A percentile compares a stretch with the other conserved stretches of the same genome.
Evolutionary conservation across 2,113 vertebrate genomes (phyloP).

Genomic region (Lepus americanus): DNA sequence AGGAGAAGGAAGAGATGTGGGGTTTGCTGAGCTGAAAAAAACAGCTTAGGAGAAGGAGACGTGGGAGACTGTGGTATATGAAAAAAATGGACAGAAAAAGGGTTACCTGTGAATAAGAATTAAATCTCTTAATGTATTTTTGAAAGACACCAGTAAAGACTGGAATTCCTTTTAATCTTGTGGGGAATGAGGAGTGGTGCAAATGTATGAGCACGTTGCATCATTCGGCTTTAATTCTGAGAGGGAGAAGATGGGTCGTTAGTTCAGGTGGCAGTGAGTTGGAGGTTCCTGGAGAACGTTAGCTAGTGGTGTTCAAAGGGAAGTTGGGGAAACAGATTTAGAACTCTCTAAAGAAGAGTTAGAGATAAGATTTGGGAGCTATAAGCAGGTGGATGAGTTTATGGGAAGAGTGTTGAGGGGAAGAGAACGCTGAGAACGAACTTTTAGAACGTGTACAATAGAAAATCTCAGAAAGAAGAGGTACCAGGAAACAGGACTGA

Average conservation of each 20-base stretch:
- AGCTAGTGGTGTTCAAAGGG: not conserved
- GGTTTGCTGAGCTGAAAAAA: not conserved
- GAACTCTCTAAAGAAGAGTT: not conserved
- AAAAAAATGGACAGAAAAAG: not conserved
- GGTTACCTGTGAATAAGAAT: not conserved
- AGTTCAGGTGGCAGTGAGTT: not conserved
- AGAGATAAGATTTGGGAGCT: not conserved
- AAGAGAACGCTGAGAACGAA: not conserved
- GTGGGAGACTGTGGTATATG: not conserved
- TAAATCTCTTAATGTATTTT: not conserved
- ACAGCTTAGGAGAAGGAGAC: not conserved
- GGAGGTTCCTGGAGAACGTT: not conserved
- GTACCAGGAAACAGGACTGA: not conserved
- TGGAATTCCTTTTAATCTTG: not conserved
- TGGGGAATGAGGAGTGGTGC: not conserved
- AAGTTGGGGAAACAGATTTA: not conserved
- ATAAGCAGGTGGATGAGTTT: not conserved
- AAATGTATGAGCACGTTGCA: not conserved
- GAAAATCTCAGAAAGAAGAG: constrained; percentile 2
- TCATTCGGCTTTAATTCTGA: not conserved
- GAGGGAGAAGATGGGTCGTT: not conserved
- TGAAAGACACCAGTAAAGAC: not conserved
- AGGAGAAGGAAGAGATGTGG: not conserved
- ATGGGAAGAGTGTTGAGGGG: not conserved
- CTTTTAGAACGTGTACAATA: not conserved